phyloP scores from a whole-genome alignment of 2,797 vertebrate genomes.

The Leptoclinus maculatus region DNA sequence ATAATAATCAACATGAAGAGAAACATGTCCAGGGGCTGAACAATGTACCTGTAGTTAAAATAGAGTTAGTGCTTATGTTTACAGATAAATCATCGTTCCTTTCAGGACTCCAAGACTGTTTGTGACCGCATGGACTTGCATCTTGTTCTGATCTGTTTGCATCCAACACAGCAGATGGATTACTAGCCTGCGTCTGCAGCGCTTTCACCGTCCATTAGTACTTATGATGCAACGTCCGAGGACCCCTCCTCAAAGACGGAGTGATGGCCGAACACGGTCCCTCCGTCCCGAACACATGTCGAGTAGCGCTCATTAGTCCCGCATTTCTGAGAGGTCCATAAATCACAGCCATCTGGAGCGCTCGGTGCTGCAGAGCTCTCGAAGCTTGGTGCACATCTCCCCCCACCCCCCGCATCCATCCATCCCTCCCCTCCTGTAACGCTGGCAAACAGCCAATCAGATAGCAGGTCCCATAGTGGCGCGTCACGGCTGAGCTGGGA shows the following conservation, averaged over 20 bases:
- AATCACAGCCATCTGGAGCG: constrained; percentile 75
- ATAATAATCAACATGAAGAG: background rate
- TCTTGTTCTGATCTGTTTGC: background rate
- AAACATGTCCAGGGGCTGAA: background rate
- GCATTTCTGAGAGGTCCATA: constrained; percentile 61
- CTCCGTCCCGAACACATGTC: constrained; percentile 67
- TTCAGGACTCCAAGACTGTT: background rate
- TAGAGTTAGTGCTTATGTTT: constrained; percentile 13
- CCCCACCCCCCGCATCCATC: background rate
- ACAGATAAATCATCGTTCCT: background rate
- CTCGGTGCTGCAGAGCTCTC: constrained; percentile 26
- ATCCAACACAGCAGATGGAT: constrained; percentile 9
- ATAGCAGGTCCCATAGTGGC: constrained; percentile 33
- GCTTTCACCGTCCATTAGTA: constrained; percentile 31
- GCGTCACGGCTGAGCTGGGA: constrained; percentile 31
- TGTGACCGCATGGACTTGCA: background rate
- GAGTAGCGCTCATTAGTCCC: constrained; percentile 65
- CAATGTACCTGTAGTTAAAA: background rate
- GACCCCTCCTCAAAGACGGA: constrained; percentile 49
- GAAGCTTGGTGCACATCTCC: background rate
- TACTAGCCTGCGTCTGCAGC: background rate
- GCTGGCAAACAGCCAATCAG: constrained; percentile 65
- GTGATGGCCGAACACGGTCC: constrained; percentile 52
- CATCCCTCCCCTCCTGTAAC: background rate
- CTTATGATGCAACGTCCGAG: constrained; percentile 23